Evolutionary conservation across 2,113 vertebrate species (phyloP), one percentile per base, ranked within the genome.

Genomic region (Sinocyclocheilus maitianheensis): DNA sequence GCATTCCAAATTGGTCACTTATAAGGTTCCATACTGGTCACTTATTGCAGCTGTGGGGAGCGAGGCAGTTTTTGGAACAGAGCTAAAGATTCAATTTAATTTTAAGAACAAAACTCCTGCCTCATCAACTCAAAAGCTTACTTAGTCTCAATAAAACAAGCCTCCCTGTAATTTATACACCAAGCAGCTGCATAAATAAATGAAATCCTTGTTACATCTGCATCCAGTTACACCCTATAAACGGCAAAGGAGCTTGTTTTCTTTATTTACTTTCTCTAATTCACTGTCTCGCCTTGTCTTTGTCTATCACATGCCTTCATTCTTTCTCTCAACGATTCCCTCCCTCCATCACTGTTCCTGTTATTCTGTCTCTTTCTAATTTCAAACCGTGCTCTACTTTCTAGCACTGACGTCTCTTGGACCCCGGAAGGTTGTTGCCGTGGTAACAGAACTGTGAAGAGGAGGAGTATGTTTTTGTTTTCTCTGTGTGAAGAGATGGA

Each of bases 381-480:
- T 91, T 90, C 85, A 87, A 88, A 89, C 89, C 85, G 53, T 91
- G 89, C 88, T 91, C 89, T 89, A 90, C 88, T 90, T 90, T 90
- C 86, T 77, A 83, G 77, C 80, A 82, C 87, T 90, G 90, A 91
- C 85, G 87, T 87, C 81, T 90, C 87, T 84, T 78, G 84, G 89
- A 88, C 74, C 89, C 89, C 83, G 77, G 82, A 90, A 91, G 90
- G 87, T 89, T 91, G 90, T 91, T 91, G 89, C 90, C 87, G 81
- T 87, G 88, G 89, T 84, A 90, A 91, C 90, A 34, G 86, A 46
- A 34, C 79, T 81, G 43, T 63, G 82, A 65, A 85, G 85, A 87
- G 87, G 87, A 71, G 89, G 53, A 81, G 82, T 46, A 43, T 87
- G 84, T 89, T 89, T 90, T 87, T 88, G 90, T 90, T 89, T 77